Conservation (phyloP, 2,888 invertebrate species). For the Clostera curtula region DNA sequence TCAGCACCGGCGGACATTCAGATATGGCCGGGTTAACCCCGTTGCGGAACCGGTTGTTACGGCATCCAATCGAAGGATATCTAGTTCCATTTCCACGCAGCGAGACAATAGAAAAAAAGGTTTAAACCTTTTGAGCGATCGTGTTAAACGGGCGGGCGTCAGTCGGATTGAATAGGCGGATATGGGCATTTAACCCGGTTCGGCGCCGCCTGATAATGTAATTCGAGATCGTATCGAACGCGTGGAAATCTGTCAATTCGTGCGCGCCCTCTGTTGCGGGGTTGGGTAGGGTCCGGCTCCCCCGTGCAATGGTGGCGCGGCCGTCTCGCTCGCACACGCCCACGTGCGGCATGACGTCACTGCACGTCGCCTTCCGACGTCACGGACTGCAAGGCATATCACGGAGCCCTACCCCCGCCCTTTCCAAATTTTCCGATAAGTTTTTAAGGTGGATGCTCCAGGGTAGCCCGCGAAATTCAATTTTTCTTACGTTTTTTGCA, state of each 20-base stretch:
- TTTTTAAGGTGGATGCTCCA: too few species aligned
- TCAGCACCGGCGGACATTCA: constrained; percentile 14
- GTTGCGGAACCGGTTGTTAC: constrained; percentile 22
- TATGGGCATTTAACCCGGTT: constrained; percentile 37
- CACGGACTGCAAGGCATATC: constrained; percentile 35
- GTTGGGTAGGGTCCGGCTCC: constrained; percentile 27
- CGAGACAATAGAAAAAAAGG: constrained; percentile 18
- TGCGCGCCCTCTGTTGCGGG: constrained; percentile 46
- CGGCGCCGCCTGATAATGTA: constrained; percentile 44
- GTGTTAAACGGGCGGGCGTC: constrained; percentile 15
- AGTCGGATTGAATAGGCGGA: constrained; percentile 26
- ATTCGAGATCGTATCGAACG: constrained; percentile 67
- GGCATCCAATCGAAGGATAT: constrained; percentile 14
- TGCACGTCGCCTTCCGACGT: constrained; percentile 47
- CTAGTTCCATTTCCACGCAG: constrained; percentile 10
- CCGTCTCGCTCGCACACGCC: constrained; percentile 51
- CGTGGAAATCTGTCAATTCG: constrained; percentile 61
- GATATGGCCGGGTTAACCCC: constrained; percentile 14
- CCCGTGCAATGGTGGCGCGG: constrained; percentile 24
- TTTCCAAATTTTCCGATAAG: too few species aligned
- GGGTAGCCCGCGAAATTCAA: too few species aligned
- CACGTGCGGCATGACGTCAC: constrained; percentile 68
- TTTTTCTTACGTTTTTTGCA: too few species aligned
- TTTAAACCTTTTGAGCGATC: constrained; percentile 14
- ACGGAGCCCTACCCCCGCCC: constrained; percentile 4